Base-by-base conservation (phyloP, 2,113 vertebrate species). In the Pelobates fuscus region DNA sequence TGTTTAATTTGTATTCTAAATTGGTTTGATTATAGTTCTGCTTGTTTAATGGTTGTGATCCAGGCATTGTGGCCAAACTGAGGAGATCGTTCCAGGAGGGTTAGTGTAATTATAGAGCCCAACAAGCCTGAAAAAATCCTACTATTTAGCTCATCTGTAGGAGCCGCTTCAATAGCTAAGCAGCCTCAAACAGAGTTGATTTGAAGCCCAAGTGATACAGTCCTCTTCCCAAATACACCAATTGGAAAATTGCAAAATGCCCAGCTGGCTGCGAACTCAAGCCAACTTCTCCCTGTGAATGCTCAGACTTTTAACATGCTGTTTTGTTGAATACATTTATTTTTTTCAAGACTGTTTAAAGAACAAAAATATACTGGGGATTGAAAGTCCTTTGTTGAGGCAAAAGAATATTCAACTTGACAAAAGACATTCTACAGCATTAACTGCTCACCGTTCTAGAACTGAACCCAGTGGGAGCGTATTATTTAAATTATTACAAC, bases 171-270 rank as follows among this genome's bases (percentile, higher is more conserved):
- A 75, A 29, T 67, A 75, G 37, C 55, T 67, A 32, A 75, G 71
- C 37, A 67, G 63, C 32, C 55, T 58, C 52, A 43, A 67, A 24
- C 54, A 74, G 21, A 57, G 61, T 74, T 74, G 71, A 74, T 74
- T 49, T 43, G 71, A 37, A 66, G 71, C 71, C 62, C 49, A 52
- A 46, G 24, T 21, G 63, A 75, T 67, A 67, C 62, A 67, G 62
- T 59, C 52, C 52, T 66, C 62, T 75, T 75, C 71, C 71, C 71
- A 75, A 41, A 59, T 66, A 66, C 37, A 67, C 71, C 71, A 75
- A 75, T 75, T 75, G 63, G 71, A 75, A 75, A 75, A 75, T 75
- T 75, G 59, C 49, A 75, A 67, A 75, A 59, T 66, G 63, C 54
- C 71, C 71, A 75, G 62, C 71, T 75, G 71, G 52, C 55, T 24